Evolutionary conservation across 2,797 vertebrate species (phyloP).

Genomic region (Acanthiza pusilla): DNA sequence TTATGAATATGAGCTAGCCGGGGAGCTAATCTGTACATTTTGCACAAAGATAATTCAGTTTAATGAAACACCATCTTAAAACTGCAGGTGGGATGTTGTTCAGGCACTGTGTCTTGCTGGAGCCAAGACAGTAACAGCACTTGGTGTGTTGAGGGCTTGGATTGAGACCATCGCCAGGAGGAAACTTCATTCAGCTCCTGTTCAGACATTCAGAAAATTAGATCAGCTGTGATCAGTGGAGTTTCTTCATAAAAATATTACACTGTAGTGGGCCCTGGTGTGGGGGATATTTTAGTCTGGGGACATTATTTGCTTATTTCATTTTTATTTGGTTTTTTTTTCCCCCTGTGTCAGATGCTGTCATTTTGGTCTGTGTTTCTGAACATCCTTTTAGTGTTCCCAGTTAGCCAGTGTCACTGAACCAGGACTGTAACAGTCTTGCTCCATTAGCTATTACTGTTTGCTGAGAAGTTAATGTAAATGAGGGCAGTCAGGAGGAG

Average conservation of each 20-base stretch:
- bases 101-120: not conserved
- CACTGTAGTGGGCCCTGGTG: not conserved
- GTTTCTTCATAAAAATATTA: not conserved
- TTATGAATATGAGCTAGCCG: not conserved
- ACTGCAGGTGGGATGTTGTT: not conserved
- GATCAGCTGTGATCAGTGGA: not conserved
- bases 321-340: not conserved
- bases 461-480: slow-evolving; percentile 21
- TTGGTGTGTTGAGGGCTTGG: not conserved
- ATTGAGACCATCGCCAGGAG: not conserved
- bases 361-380: slow-evolving; percentile 9
- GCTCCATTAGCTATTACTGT: slow-evolving; percentile 41
- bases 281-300: not conserved
- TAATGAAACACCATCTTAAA: slow-evolving; percentile 36
- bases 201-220: not conserved
- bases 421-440: not conserved
- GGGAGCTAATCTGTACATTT: slow-evolving; percentile 19
- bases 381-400: not conserved
- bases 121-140: not conserved
- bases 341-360: not conserved
- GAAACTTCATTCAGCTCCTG: not conserved
- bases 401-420: not conserved
- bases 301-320: not conserved
- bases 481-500: slow-evolving; percentile 12
- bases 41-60: slow-evolving; percentile 25